Percentiles rank a stretch among this genome's conserved stretches.
Conservation (phyloP, 2,797 vertebrate species). For the Ambastaia sidthimunki region DNA sequence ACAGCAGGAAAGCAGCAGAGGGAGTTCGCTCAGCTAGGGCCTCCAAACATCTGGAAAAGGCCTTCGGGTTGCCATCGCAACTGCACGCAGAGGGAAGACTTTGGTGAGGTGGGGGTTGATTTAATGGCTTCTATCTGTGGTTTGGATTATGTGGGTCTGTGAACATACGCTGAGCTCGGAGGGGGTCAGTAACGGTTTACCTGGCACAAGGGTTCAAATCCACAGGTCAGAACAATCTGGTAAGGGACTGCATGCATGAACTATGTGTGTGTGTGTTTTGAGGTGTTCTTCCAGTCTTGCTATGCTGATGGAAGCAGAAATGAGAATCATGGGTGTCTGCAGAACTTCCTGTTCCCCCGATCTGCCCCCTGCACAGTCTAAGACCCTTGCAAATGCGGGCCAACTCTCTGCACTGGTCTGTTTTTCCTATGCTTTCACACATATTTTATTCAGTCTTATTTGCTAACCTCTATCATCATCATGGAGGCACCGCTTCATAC, state of each 20-base stretch:
- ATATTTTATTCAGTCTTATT: not conserved
- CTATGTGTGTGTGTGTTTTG: not conserved
- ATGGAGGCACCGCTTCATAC: not conserved
- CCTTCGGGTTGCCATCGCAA: slow-evolving; percentile 73
- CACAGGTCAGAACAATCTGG: slow-evolving; percentile 60
- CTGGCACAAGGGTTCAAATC: slow-evolving; percentile 65
- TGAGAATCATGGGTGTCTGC: slow-evolving; percentile 84
- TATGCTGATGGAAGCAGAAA: slow-evolving; percentile 67
- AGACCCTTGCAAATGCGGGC: slow-evolving; percentile 61
- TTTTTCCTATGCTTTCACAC: not conserved
- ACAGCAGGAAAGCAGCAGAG: slow-evolving; percentile 36
- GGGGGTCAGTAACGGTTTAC: slow-evolving; percentile 39
- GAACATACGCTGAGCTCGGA: slow-evolving; percentile 14
- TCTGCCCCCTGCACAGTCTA: slow-evolving; percentile 68
- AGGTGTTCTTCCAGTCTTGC: slow-evolving; percentile 50
- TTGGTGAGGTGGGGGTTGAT: slow-evolving; percentile 41
- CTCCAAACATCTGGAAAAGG: slow-evolving; percentile 77
- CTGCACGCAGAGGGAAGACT: slow-evolving; percentile 67
- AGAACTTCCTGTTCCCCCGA: slow-evolving; percentile 70
- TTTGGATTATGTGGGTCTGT: slow-evolving; percentile 72
- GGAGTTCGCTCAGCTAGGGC: slow-evolving; percentile 44
- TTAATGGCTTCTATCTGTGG: slow-evolving; percentile 47
- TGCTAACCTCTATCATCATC: not conserved
- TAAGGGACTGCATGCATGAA: slow-evolving; percentile 9
- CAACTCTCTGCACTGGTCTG: slow-evolving; percentile 42